A percentile compares a stretch with the other conserved stretches of the same genome.
Conservation (phyloP, 2,888 invertebrate species). For the Agrochola lychnidis region DNA sequence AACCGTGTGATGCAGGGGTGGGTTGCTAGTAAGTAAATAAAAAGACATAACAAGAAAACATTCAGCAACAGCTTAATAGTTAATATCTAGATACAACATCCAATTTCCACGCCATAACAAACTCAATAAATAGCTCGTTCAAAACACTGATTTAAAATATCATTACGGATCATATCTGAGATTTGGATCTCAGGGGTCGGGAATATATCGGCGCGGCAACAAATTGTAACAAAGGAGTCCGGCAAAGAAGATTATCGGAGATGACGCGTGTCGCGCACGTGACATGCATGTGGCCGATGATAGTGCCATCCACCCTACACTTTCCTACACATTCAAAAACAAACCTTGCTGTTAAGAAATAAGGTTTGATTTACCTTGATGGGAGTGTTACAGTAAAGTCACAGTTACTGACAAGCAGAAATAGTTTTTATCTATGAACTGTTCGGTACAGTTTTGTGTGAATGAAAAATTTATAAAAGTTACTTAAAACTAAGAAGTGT, state of each 20-base stretch:
- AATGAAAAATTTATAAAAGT: conserved; percentile 68
- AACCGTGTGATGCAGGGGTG: neutral
- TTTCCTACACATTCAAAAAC: conserved; percentile 57
- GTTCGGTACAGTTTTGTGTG: conserved; percentile 67
- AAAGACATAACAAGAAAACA: neutral
- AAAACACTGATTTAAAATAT: conserved; percentile 89
- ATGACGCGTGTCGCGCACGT: conserved; percentile 87
- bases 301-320: conserved; percentile 81
- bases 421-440: conserved; percentile 65
- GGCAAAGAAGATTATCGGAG: conserved; percentile 89
- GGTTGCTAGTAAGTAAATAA: neutral
- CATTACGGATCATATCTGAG: conserved; percentile 88
- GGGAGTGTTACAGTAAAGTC: conserved; percentile 56
- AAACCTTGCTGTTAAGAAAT: conserved; percentile 32
- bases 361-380: conserved; percentile 50
- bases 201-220: conserved; percentile 83
- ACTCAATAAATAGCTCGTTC: conserved; percentile 81
- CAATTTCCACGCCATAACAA: conserved; percentile 63
- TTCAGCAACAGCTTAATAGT: neutral
- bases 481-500: conserved; percentile 88
- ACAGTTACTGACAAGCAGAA: conserved; percentile 65
- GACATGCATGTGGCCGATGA: conserved; percentile 84
- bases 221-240: conserved; percentile 89
- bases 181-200: conserved; percentile 82
- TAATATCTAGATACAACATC: conserved; percentile 25